A percentile compares a stretch with the other conserved stretches of the same genome.
These are phyloP conservation scores for Drosophila robusta DNA, from an alignment of 2,888 invertebrate species.

Conservation along the genomic window DNA sequence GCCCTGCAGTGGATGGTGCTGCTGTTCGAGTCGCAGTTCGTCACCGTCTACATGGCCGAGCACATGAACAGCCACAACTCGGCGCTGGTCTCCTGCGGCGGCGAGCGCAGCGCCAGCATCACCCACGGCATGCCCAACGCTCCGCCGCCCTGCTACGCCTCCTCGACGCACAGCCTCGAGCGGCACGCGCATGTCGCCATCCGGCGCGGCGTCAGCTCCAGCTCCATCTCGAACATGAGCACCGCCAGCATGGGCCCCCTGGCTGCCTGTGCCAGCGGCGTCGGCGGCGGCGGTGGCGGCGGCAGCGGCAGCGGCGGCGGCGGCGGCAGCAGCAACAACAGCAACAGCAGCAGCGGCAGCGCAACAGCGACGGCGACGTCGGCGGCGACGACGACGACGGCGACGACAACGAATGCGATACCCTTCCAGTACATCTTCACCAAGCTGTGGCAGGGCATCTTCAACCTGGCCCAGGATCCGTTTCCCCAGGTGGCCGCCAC, in stretches of 20 bases:
- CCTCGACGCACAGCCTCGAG: slow-evolving; percentile 84
- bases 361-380: background rate
- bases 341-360: background rate
- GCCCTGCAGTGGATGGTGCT: slow-evolving; percentile 94
- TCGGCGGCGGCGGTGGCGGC: slow-evolving; percentile 24
- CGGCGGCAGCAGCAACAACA: no score
- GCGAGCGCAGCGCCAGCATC: slow-evolving; percentile 77
- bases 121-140: slow-evolving; percentile 64
- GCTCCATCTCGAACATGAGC: slow-evolving; percentile 88
- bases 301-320: background rate
- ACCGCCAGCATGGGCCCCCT: slow-evolving; percentile 29
- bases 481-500: slow-evolving; percentile 92
- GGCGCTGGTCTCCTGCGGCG: slow-evolving; percentile 45
- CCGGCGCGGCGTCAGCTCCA: slow-evolving; percentile 89
- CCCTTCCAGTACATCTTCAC: slow-evolving; percentile 90
- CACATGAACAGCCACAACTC: slow-evolving; percentile 69
- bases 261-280: background rate
- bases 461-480: slow-evolving; percentile 93
- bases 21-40: slow-evolving; percentile 94
- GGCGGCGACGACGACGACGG: background rate
- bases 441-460: slow-evolving; percentile 94
- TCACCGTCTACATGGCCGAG: slow-evolving; percentile 90
- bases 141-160: slow-evolving; percentile 51
- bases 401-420: slow-evolving; percentile 67
- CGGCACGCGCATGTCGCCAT: slow-evolving; percentile 84